These are phyloP conservation scores for Odobenus rosmarus DNA, from an alignment of 2,113 vertebrate genomes.

Conservation along the genomic window DNA sequence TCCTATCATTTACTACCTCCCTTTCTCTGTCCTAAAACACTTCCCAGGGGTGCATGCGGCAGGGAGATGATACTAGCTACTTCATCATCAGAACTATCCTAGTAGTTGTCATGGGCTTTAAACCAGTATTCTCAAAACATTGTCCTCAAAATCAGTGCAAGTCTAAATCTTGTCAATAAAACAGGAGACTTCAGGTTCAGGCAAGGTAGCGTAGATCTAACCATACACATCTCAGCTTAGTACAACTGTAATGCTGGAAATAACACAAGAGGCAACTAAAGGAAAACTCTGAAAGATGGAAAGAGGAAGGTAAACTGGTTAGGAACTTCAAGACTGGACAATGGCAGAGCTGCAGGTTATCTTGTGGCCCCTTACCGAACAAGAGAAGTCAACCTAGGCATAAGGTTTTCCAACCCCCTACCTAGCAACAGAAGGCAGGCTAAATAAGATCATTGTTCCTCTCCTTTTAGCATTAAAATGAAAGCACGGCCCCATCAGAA, in stretches of 20 bases:
- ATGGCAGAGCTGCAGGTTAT: not conserved
- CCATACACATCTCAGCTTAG: not conserved
- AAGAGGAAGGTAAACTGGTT: not conserved
- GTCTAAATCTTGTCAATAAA: not conserved
- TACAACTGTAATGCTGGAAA: not conserved
- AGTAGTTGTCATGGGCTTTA: not conserved
- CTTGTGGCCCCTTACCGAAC: not conserved
- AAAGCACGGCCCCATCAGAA: not conserved
- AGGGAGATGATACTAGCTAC: not conserved
- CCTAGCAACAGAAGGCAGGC: not conserved
- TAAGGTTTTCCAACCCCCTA: not conserved
- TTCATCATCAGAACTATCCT: not conserved
- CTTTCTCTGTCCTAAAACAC: not conserved
- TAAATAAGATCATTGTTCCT: not conserved
- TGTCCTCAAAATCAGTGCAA: not conserved
- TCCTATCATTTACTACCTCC: not conserved
- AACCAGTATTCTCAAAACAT: not conserved
- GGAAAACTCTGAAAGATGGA: not conserved
- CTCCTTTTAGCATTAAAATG: not conserved
- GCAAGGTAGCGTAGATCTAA: not conserved
- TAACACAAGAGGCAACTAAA: not conserved
- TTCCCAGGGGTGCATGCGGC: not conserved
- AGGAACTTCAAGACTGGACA: not conserved
- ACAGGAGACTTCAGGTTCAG: not conserved
- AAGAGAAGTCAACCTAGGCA: not conserved